Base-by-base conservation (phyloP, 2,797 vertebrate species). In the Onychomys torridus region DNA sequence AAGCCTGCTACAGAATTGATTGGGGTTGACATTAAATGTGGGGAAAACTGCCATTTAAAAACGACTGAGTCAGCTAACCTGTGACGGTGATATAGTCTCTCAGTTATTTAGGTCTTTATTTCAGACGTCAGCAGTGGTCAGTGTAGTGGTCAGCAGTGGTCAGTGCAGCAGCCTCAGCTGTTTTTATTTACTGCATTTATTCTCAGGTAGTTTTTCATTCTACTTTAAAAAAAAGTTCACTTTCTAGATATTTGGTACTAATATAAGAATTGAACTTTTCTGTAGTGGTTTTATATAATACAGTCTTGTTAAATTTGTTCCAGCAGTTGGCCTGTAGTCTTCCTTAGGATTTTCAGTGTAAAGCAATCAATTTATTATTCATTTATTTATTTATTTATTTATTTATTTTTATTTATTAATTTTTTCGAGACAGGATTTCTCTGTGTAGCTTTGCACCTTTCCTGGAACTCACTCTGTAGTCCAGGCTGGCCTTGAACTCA, bases 21-120 rank as follows among this genome's bases (percentile, higher is more conserved):
- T 65, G 40, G 4, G 9, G 3, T 84, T 65, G 9, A 10, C 17
- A 57, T 84, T 84, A 65, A 65, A 65, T 84, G 63, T 46, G 59
- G 81, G 40, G 52, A 34, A 83, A 59, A 34, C 16, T 84, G 61
- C 61, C 61, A 65, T 65, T 84, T 34, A 23, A 65, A 84, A 49
- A 65, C 7, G 19, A 23, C 9, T 49, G 61, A 61, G 17, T 32
- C 9, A 32, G 21, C 82, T 11, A 59, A 9, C 87, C 34, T 71
- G 57, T 78, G 34, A 81, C 49, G 32, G 61, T 89, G 49, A 63
- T 63, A 43, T n/a, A 29, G 37, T 37, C 57, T 90, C 89, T 83
- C 46, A 63, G 25, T 77, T 94, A 79, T 78, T 83, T 90, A 85
- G 61, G 61, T 76, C 52, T 92, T 96, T 83, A 59, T 59, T 85